Conservation (phyloP, 2,113 vertebrate genomes). For the Cyphomyrus discorhynchus region DNA sequence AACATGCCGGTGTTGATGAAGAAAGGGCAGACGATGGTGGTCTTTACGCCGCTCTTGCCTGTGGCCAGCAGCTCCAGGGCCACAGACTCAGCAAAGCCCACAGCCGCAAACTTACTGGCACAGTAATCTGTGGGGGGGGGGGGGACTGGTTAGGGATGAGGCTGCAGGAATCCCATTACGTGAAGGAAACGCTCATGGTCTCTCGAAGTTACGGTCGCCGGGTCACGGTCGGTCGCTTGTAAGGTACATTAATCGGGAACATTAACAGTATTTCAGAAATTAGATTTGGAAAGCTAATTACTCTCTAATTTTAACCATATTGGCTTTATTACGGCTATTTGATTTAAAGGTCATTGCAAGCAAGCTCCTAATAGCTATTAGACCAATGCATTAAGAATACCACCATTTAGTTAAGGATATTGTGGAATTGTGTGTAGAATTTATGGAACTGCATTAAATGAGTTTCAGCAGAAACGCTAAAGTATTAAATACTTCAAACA, state of each 20-base stretch:
- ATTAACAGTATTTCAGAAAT: background rate
- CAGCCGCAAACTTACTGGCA: slow-evolving; percentile 85
- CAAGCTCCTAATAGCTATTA: background rate
- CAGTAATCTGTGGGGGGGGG: slow-evolving; percentile 74
- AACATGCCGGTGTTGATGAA: slow-evolving; percentile 90
- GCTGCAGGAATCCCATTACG: background rate
- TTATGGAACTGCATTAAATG: background rate
- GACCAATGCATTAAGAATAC: background rate
- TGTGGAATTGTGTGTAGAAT: background rate
- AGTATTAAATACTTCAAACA: background rate
- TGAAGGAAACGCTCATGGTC: background rate
- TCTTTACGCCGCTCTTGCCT: slow-evolving; percentile 73
- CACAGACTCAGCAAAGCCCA: slow-evolving; percentile 83
- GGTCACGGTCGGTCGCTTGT: background rate
- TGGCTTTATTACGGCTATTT: background rate
- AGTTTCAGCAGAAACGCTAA: background rate
- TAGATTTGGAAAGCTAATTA: background rate
- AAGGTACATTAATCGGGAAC: background rate
- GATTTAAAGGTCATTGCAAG: background rate
- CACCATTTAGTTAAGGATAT: background rate
- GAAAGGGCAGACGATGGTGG: slow-evolving; percentile 83
- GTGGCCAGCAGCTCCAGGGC: slow-evolving; percentile 57
- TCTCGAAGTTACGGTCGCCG: background rate
- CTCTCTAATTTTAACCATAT: background rate
- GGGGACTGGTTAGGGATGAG: background rate